phyloP scores from a whole-genome alignment of 1,140 invertebrate genomes.

The Drosophila paulistorum region DNA sequence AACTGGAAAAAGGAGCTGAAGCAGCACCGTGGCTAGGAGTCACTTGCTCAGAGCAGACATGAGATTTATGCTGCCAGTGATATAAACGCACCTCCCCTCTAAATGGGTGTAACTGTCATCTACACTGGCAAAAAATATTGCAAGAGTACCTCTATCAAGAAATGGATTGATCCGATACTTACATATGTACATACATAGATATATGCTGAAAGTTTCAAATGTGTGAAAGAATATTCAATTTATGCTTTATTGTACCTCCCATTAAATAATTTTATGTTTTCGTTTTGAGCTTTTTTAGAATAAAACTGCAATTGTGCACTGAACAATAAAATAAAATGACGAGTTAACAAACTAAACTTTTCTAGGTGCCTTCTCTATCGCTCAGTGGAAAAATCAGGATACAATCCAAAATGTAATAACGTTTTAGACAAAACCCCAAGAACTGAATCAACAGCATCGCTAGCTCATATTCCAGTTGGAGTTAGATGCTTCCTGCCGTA shows the following conservation, averaged over 20 bases:
- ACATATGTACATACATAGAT: too few species aligned
- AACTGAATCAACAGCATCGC: conserved; percentile 68
- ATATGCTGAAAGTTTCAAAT: too few species aligned
- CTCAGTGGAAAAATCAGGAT: not conserved
- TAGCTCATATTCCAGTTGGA: conserved; percentile 28
- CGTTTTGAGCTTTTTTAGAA: too few species aligned
- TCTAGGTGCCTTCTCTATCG: not conserved
- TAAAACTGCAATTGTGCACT: too few species aligned
- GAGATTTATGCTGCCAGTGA: conserved; percentile 66
- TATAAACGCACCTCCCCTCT: conserved; percentile 24
- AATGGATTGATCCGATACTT: too few species aligned
- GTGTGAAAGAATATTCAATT: too few species aligned
- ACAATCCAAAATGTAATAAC: conserved; percentile 56
- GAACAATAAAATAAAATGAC: too few species aligned
- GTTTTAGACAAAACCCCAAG: conserved; percentile 51
- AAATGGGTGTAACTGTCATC: conserved; percentile 38
- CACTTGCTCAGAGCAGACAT: conserved; percentile 62
- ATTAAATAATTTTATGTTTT: too few species aligned
- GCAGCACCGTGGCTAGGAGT: conserved; percentile 33
- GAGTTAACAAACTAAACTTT: too few species aligned
- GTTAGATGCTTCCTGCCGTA: conserved; percentile 37
- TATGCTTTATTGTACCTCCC: too few species aligned
- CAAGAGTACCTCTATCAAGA: too few species aligned
- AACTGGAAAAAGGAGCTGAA: conserved; percentile 11
- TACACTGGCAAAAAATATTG: conserved; percentile 18